Evolutionary conservation across 2,113 vertebrate species (phyloP).

Genomic region (Gymnarchus niloticus): DNA sequence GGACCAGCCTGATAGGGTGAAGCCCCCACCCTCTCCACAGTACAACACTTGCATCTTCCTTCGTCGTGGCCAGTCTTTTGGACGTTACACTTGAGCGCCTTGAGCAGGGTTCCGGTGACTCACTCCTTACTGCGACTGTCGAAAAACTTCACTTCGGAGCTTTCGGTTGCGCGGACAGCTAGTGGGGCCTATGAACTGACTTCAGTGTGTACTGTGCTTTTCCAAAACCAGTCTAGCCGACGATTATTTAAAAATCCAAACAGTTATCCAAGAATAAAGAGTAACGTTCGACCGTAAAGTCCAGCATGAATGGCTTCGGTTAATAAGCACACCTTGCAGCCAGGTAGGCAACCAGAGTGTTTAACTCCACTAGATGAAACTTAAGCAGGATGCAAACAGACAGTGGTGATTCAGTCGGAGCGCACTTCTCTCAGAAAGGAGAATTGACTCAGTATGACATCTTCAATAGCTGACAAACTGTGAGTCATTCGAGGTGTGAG

Average conservation of each 20-base stretch:
- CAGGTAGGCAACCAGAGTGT: neutral
- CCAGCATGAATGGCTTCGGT: neutral
- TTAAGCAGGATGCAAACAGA: neutral
- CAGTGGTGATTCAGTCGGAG: slow-evolving; percentile 4
- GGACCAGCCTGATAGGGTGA: neutral
- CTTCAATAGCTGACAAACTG: slow-evolving; percentile 19
- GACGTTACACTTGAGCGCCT: neutral
- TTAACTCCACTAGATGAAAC: neutral
- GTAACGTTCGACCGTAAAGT: neutral
- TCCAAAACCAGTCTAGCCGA: neutral
- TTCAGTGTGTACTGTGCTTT: neutral
- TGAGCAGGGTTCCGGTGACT: neutral
- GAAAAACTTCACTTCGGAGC: neutral
- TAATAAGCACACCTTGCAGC: neutral
- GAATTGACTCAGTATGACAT: slow-evolving; percentile 17
- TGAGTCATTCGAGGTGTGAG: slow-evolving; percentile 15
- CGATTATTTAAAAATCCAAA: neutral
- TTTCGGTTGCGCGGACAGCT: neutral
- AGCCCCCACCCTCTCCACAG: neutral
- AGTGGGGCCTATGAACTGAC: neutral
- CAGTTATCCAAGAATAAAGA: neutral
- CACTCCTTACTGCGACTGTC: neutral
- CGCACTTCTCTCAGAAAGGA: neutral
- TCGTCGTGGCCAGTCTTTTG: neutral
- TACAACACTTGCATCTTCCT: neutral